A percentile compares a stretch with the other conserved stretches of the same genome.
phyloP scores from a whole-genome alignment of 1,140 invertebrate genomes.

The Bombus picipes region DNA sequence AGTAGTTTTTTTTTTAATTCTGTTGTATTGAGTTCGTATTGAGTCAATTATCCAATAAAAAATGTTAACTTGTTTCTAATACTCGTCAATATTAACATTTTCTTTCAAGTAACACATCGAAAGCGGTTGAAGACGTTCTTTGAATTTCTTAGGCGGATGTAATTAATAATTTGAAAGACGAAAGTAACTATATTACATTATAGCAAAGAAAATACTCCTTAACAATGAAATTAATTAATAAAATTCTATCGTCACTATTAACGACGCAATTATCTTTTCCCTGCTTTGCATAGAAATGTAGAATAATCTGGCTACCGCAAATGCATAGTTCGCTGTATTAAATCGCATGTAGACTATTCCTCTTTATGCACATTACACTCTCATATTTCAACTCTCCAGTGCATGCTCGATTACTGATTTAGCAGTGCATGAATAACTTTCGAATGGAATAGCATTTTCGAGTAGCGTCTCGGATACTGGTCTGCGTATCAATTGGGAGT shows the following conservation, averaged over 20 bases:
- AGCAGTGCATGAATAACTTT: conserved; percentile 62
- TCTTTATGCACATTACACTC: conserved; percentile 30
- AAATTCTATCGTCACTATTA: not conserved
- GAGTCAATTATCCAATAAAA: not conserved
- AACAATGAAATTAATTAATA: too few relatives aligned
- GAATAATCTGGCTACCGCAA: not conserved
- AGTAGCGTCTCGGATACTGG: conserved; percentile 42
- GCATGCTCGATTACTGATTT: conserved; percentile 64
- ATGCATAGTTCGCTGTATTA: not conserved
- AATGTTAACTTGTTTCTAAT: too few relatives aligned
- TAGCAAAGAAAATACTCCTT: too few relatives aligned
- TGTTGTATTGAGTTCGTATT: too few relatives aligned
- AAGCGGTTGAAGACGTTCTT: not conserved
- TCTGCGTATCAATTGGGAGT: conserved; percentile 53
- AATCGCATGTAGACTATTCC: conserved; percentile 27
- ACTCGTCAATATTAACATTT: not conserved
- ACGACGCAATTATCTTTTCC: not conserved
- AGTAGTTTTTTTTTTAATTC: not conserved
- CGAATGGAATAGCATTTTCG: conserved; percentile 60
- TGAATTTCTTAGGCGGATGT: too few relatives aligned
- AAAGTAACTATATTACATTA: too few relatives aligned
- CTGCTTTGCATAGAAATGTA: too few relatives aligned
- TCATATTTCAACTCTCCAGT: conserved; percentile 38
- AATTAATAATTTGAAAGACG: too few relatives aligned
- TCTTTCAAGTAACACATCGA: not conserved